Evolutionary conservation across 2,888 invertebrate species (phyloP).

Genomic region (Tipula lateralis): DNA sequence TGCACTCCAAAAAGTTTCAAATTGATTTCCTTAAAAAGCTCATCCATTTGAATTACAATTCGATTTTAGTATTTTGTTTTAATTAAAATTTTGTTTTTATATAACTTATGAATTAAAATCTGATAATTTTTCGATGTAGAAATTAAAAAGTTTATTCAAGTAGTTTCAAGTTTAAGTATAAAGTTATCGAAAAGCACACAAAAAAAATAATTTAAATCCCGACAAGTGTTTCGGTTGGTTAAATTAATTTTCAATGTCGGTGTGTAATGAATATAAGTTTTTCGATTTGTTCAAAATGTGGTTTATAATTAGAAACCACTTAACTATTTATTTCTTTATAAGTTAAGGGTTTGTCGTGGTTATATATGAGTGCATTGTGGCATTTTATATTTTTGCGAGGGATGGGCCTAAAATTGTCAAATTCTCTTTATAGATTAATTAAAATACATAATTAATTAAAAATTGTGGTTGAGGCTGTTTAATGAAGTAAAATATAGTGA

Average conservation of each 20-base stretch:
- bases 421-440: not conserved
- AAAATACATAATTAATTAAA: not conserved
- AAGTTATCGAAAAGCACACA: not conserved
- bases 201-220: not conserved
- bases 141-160: not conserved
- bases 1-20: not conserved
- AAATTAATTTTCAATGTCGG: not conserved
- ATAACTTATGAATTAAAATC: not conserved
- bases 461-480: not conserved
- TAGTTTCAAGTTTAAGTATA: not conserved
- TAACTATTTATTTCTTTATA: not conserved
- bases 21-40: not conserved
- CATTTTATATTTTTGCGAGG: not conserved
- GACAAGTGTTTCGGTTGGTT: not conserved
- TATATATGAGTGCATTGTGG: not conserved
- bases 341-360: not conserved
- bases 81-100: not conserved
- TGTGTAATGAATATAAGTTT: not conserved
- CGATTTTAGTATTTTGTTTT: not conserved
- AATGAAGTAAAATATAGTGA: not conserved
- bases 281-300: not conserved
- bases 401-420: not conserved
- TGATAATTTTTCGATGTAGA: not conserved
- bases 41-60: not conserved
- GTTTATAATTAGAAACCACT: slow-evolving; percentile 3